These are phyloP conservation scores for Saccostrea cuccullata DNA, from an alignment of 1,140 invertebrate species.

Conservation along the genomic window DNA sequence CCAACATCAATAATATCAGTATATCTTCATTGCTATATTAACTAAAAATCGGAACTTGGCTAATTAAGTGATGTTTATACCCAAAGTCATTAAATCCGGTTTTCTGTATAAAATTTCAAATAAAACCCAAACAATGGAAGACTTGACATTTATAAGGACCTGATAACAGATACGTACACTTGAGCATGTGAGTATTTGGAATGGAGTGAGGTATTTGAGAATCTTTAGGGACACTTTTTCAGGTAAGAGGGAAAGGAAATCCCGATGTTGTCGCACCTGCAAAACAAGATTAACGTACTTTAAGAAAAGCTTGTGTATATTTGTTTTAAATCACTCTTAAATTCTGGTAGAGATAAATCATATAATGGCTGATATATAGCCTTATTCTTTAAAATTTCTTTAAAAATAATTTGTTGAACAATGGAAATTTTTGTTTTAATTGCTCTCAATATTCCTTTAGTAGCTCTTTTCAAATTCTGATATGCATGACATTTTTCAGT, in stretches of 20 bases:
- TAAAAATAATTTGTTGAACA: background rate
- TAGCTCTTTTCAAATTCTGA: background rate
- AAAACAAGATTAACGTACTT: slow-evolving; percentile 38
- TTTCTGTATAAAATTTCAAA: too few species aligned
- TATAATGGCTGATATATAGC: background rate
- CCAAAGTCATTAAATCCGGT: too few species aligned
- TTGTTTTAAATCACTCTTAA: slow-evolving; percentile 7
- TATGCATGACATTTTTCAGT: background rate
- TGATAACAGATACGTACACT: slow-evolving; percentile 56
- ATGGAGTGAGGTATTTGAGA: slow-evolving; percentile 65
- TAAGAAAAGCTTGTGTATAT: slow-evolving; percentile 8
- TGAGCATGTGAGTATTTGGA: slow-evolving; percentile 68
- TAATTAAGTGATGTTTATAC: too few species aligned
- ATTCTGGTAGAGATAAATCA: slow-evolving; percentile 33
- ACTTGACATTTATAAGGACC: background rate
- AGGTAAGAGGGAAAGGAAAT: slow-evolving; percentile 72
- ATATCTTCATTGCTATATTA: too few species aligned
- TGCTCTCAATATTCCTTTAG: background rate
- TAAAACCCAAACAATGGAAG: background rate
- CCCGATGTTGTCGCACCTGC: slow-evolving; percentile 72
- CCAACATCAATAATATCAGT: too few species aligned
- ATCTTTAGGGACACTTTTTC: slow-evolving; percentile 72
- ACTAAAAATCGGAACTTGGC: too few species aligned
- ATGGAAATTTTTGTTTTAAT: background rate
- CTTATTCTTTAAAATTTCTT: background rate